Evolutionary conservation across 2,797 vertebrate genomes (phyloP).

Genomic region (Holocentrus rufus): DNA sequence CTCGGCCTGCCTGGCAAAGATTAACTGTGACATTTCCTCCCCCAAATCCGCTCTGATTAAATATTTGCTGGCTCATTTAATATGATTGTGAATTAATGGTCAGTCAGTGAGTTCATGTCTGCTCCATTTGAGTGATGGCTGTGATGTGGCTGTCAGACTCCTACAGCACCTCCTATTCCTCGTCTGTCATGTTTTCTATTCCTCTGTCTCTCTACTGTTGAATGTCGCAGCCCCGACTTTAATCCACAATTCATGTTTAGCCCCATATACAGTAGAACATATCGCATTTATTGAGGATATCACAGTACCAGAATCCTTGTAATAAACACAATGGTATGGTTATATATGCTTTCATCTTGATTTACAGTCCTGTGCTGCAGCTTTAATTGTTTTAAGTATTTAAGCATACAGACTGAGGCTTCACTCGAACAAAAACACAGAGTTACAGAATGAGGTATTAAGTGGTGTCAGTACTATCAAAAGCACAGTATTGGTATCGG

Average conservation of each 20-base stretch:
- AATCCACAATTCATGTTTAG: background rate
- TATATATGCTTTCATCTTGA: no score
- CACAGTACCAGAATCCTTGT: no score
- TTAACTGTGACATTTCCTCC: constrained; percentile 72
- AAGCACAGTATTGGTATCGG: no score
- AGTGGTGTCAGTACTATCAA: no score
- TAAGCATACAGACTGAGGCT: no score
- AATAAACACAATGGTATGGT: no score
- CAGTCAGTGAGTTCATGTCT: constrained; percentile 59
- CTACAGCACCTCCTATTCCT: constrained; percentile 11
- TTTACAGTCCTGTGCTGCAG: no score
- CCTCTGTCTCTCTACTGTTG: background rate
- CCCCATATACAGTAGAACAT: no score
- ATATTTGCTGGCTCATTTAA: constrained; percentile 76
- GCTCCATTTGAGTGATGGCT: constrained; percentile 51
- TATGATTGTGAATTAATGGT: constrained; percentile 73
- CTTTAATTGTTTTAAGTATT: no score
- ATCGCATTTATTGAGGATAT: no score
- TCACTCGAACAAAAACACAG: no score
- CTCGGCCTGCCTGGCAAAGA: constrained; percentile 57
- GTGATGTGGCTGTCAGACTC: constrained; percentile 49
- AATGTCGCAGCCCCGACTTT: constrained; percentile 14
- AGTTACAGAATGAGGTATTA: no score
- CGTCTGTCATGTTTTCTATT: constrained; percentile 35
- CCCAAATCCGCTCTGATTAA: constrained; percentile 70